Evolutionary conservation across 2,797 vertebrate species (phyloP).

Genomic region (Atherinosoma microstoma): DNA sequence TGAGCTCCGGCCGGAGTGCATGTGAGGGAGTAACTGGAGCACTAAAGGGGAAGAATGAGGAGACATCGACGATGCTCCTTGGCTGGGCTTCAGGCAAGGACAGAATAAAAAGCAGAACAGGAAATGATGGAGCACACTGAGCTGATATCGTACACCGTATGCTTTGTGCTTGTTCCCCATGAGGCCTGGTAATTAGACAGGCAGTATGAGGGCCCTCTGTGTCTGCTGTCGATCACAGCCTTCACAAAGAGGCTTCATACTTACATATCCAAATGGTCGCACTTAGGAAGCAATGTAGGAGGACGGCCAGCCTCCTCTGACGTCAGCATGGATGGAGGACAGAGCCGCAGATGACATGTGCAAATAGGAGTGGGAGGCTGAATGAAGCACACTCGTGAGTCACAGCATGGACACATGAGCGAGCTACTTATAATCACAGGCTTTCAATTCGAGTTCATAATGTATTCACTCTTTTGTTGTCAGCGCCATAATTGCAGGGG

Average conservation of each 20-base stretch:
- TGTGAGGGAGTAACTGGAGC: constrained; percentile 73
- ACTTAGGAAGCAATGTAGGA: constrained; percentile 59
- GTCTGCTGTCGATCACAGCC: constrained; percentile 64
- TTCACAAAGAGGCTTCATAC: constrained; percentile 50
- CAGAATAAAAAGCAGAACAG: constrained; percentile 46
- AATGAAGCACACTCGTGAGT: constrained; percentile 72
- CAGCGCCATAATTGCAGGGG: constrained; percentile 42
- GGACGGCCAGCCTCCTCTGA: constrained; percentile 70
- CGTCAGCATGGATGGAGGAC: constrained; percentile 63
- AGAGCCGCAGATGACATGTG: constrained; percentile 78
- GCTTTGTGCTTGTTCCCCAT: constrained; percentile 42
- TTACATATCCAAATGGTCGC: constrained; percentile 50
- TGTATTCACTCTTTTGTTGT: constrained; percentile 57
- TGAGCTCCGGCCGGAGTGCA: constrained; percentile 50
- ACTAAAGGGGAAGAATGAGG: constrained; percentile 44
- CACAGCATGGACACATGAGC: constrained; percentile 72
- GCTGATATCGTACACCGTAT: constrained; percentile 38
- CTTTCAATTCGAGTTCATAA: constrained; percentile 74
- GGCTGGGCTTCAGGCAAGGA: constrained; percentile 49
- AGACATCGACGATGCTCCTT: constrained; percentile 34
- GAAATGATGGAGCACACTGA: constrained; percentile 43
- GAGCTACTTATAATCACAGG: constrained; percentile 71
- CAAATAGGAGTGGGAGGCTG: constrained; percentile 79
- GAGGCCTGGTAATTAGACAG: constrained; percentile 62
- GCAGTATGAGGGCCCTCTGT: constrained; percentile 37